Conservation (phyloP, 2,888 invertebrate genomes). For the Cheiracanthium punctorium region DNA sequence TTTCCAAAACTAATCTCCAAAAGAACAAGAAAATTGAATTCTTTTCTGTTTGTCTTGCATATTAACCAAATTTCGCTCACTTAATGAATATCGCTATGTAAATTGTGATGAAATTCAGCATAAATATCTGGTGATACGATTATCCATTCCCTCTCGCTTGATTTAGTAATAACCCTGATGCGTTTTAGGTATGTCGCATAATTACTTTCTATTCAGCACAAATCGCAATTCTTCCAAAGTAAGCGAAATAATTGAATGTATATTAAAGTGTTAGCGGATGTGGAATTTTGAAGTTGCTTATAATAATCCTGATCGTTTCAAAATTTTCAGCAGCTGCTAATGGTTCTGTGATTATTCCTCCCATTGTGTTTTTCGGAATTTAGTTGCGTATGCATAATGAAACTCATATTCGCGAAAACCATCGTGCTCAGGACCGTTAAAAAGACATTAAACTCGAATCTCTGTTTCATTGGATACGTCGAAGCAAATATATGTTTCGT, state of each 20-base stretch:
- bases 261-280: neutral
- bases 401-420: slow-evolving; percentile 33
- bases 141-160: neutral
- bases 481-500: slow-evolving; percentile 21
- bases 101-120: neutral
- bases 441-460: slow-evolving; percentile 60
- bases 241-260: neutral
- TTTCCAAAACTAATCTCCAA: too few relatives aligned
- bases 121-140: neutral
- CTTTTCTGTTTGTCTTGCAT: neutral
- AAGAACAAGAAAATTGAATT: too few relatives aligned
- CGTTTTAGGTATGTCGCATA: neutral
- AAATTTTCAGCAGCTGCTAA: slow-evolving; percentile 28
- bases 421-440: slow-evolving; percentile 59
- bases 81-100: neutral
- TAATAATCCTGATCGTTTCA: neutral
- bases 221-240: neutral
- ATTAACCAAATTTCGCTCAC: neutral
- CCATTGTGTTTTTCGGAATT: slow-evolving; percentile 45
- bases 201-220: neutral
- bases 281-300: neutral
- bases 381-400: slow-evolving; percentile 36
- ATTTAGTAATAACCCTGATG: neutral
- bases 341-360: slow-evolving; percentile 47
- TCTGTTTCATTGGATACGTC: slow-evolving; percentile 36